These are phyloP conservation scores for Brachyopa scutellaris DNA, from an alignment of 2,888 invertebrate species.

Conservation along the genomic window DNA sequence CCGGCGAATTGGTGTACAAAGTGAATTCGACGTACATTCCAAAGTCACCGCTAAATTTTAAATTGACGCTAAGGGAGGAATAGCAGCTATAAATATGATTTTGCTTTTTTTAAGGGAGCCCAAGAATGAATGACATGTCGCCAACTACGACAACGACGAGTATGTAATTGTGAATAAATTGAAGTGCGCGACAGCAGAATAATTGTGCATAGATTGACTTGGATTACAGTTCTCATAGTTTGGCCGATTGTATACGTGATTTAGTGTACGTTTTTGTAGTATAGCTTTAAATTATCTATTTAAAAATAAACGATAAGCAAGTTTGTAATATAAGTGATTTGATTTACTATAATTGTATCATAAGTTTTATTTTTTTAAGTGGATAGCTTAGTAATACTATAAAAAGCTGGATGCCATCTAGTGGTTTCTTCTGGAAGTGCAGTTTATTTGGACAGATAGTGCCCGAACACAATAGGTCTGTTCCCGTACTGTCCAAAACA, in stretches of 20 bases:
- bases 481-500: no score
- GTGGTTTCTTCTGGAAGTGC: no score
- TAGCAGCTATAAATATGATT: conserved; percentile 48
- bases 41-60: conserved; percentile 87
- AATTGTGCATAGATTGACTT: conserved; percentile 32
- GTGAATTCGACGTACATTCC: conserved; percentile 89
- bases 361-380: no score
- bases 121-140: conserved; percentile 35
- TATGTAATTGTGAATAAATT: conserved; percentile 39
- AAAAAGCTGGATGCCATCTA: no score
- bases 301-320: conserved; percentile 20
- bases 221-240: conserved; percentile 3
- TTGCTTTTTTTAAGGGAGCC: background rate
- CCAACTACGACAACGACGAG: background rate
- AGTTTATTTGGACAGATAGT: no score
- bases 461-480: no score
- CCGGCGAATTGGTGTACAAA: conserved; percentile 87
- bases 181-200: conserved; percentile 32
- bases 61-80: conserved; percentile 82
- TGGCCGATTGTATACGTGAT: background rate
- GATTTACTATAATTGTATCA: no score
- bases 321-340: background rate
- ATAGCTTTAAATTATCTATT: conserved; percentile 14
- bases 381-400: no score
- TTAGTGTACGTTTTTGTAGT: background rate